phyloP scores from a whole-genome alignment of 2,888 invertebrate species.

The Monoplex corrugatus region DNA sequence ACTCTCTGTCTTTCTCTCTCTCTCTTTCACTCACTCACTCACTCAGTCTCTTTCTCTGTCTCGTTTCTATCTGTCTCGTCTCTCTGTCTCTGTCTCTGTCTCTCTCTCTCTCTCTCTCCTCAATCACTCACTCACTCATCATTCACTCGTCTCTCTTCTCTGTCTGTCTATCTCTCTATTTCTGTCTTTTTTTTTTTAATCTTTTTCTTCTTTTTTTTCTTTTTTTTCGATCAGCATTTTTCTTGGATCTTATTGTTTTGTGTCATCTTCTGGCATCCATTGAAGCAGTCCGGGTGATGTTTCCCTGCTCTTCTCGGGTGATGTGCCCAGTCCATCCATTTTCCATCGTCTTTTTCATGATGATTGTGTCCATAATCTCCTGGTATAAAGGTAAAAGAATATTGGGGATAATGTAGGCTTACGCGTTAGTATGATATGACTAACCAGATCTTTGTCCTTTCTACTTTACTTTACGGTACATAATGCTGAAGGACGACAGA shows the following conservation, averaged over 20 bases:
- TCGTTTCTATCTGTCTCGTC: too few relatives aligned
- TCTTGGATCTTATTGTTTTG: not conserved
- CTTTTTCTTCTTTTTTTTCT: not conserved
- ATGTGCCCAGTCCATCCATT: not conserved
- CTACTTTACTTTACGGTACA: too few relatives aligned
- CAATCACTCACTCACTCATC: not conserved
- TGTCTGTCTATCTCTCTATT: not conserved
- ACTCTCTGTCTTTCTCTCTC: not conserved
- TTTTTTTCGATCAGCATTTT: not conserved
- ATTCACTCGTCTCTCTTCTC: not conserved
- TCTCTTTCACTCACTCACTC: not conserved
- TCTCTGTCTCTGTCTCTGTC: not conserved
- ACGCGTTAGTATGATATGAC: too few relatives aligned
- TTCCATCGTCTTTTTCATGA: not conserved
- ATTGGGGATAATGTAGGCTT: too few relatives aligned
- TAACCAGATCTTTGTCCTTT: too few relatives aligned
- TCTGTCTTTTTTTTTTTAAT: not conserved
- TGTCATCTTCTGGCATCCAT: not conserved
- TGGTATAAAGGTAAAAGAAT: too few relatives aligned
- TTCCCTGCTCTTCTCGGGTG: not conserved
- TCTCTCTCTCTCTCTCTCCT: constrained; percentile 19
- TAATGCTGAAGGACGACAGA: too few relatives aligned
- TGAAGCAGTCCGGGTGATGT: too few relatives aligned
- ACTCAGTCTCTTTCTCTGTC: not conserved
- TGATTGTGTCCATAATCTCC: too few relatives aligned